Base-by-base conservation (phyloP, 2,888 invertebrate species). In the Monochamus alternatus region DNA sequence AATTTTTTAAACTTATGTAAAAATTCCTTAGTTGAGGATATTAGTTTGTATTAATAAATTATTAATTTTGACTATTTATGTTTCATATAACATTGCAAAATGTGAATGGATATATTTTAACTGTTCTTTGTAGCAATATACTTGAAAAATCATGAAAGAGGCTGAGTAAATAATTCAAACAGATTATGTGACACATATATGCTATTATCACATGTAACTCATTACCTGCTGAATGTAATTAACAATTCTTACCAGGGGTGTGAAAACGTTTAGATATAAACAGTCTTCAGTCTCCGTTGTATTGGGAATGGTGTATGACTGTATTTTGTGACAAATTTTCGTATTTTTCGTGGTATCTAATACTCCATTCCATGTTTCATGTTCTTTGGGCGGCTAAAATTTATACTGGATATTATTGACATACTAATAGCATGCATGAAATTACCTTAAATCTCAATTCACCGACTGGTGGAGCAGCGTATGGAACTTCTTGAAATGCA, bases 331-430 rank as follows among this genome's bases (percentile, higher is more conserved):
- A 38, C 84, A 84, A 10, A 81, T 81, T 67, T 80, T 76, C 30
- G 68, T 78, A 63, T 81, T 81, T 59, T 77, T 32, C 0, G 77
- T 74, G 4, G 82, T 76, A 51, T 83, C 64, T 38, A 76, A 65
- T 44, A 80, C 74, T 1, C 77, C 80, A n/a, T 73, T 60, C 83
- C 84, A 84, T 10, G 73, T 70, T 47, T 55, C 10, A 5, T 81
- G 81, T 14, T 78, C 76, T 78, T 75, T 62, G 2, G 84, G 83
- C 51, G 81, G 78, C 82, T 84, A 67, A 32, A 75, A 77, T 22
- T 59, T 58, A 52, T 5, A 73, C 32, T 12, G 38, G 8, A 58
- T 32, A 66, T 62, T 38, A 32, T 12, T 7, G 51, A 43, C 5
- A 55, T 55, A 64, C 3, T 44, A 47, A 32, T 63, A 38, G 0